Evolutionary conservation across 2,888 invertebrate genomes (phyloP).

Genomic region (Zygothrica quintamaculata): DNA sequence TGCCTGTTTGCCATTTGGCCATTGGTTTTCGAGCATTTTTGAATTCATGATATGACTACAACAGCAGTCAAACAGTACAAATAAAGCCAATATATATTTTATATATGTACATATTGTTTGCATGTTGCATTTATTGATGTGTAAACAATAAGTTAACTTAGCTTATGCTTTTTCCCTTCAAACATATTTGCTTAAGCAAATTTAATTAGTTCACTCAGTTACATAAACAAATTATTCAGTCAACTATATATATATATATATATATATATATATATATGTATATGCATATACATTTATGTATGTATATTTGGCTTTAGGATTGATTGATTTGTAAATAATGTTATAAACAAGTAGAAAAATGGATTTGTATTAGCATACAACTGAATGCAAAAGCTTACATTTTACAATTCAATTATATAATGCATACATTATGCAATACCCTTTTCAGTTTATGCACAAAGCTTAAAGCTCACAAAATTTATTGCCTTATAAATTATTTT

Average conservation of each 20-base stretch:
- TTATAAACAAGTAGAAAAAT: too few relatives aligned
- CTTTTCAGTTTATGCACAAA: too few relatives aligned
- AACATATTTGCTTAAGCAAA: conserved; percentile 20
- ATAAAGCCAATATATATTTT: conserved; percentile 33
- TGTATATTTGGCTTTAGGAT: conserved; percentile 1
- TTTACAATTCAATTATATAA: too few relatives aligned
- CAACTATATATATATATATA: neutral
- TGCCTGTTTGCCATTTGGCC: neutral
- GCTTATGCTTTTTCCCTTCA: conserved; percentile 1
- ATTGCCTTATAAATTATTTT: too few relatives aligned
- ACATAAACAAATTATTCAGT: conserved; percentile 20
- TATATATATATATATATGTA: conserved; percentile 1
- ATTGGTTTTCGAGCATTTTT: conserved; percentile 35
- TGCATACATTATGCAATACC: too few relatives aligned
- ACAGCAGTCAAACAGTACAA: conserved; percentile 7
- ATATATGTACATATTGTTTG: conserved; percentile 38
- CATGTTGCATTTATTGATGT: conserved; percentile 52
- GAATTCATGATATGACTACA: conserved; percentile 22
- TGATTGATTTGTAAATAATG: neutral
- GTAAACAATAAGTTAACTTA: conserved; percentile 38
- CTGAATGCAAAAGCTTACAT: too few relatives aligned
- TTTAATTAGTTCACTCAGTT: conserved; percentile 30
- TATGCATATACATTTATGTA: conserved; percentile 1
- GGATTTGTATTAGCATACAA: too few relatives aligned
- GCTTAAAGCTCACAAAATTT: too few relatives aligned